Conservation (phyloP, 2,113 vertebrate species). For the Paedocypris sp. region DNA sequence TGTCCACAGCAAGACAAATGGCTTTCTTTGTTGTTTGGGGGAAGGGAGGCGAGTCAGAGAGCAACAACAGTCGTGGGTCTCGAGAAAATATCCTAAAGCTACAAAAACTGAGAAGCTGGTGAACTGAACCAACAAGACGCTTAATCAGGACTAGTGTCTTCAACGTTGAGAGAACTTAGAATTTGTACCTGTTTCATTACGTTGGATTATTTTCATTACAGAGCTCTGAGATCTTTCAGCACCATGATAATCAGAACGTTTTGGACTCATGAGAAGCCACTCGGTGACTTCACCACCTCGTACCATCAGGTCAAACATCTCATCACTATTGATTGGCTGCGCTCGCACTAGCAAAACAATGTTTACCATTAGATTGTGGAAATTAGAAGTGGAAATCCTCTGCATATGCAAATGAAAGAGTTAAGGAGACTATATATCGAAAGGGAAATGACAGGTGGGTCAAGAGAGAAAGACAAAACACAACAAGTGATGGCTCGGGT, state of each 20-base stretch:
- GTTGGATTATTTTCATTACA: no score
- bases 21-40: neutral
- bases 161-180: no score
- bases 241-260: no score
- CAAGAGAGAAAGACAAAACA: neutral
- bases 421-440: conserved; percentile 33
- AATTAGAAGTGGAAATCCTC: conserved; percentile 2
- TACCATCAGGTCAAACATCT: neutral
- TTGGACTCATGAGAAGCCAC: no score
- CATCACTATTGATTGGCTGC: conserved; percentile 16
- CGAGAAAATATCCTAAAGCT: no score
- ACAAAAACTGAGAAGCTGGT: no score
- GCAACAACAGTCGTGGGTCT: no score
- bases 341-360: conserved; percentile 24
- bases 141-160: no score
- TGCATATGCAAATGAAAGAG: conserved; percentile 35
- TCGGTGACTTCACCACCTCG: neutral
- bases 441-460: neutral
- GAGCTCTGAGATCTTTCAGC: no score
- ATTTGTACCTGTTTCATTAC: no score
- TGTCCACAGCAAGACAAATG: neutral
- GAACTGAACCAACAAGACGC: no score
- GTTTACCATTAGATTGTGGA: conserved; percentile 41
- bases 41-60: no score
- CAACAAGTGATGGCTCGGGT: conserved; percentile 9